Conservation (phyloP, 92 coral and sea anemone genomes). For the Porites cylindrica region DNA sequence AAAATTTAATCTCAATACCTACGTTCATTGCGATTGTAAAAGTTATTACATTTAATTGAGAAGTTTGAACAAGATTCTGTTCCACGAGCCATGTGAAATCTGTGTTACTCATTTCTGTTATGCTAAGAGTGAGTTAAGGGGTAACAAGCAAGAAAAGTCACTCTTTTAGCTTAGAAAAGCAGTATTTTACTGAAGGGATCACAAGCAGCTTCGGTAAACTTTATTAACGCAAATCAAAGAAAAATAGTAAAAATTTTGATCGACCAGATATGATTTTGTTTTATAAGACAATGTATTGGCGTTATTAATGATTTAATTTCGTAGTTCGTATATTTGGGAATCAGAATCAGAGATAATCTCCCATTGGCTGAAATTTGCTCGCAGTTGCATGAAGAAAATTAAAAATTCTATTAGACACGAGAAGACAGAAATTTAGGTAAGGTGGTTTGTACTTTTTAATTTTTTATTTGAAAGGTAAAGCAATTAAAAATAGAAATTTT, state of each 20-base stretch:
- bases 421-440: not conserved
- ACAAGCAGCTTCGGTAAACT: not conserved
- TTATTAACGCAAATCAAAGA: not conserved
- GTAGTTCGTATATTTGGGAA: not conserved
- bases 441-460: not conserved
- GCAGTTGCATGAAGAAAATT: not conserved
- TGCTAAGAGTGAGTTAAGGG: not conserved
- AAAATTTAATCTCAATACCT: not conserved
- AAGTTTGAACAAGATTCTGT: too few relatives aligned
- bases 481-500: not conserved
- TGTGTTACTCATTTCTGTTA: not conserved
- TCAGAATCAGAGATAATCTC: not conserved
- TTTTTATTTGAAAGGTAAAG: not conserved
- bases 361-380: not conserved
- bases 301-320: slow-evolving; percentile 20
- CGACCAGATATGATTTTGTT: too few relatives aligned
- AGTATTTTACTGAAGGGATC: not conserved
- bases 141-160: not conserved
- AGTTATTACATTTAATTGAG: too few relatives aligned
- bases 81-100: too few relatives aligned
- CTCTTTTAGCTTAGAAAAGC: not conserved
- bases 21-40: too few relatives aligned
- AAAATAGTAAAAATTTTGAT: too few relatives aligned
- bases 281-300: slow-evolving; percentile 2
- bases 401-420: not conserved